Conservation (phyloP, 1,140 invertebrate genomes). For the Zaprionus davidi region DNA sequence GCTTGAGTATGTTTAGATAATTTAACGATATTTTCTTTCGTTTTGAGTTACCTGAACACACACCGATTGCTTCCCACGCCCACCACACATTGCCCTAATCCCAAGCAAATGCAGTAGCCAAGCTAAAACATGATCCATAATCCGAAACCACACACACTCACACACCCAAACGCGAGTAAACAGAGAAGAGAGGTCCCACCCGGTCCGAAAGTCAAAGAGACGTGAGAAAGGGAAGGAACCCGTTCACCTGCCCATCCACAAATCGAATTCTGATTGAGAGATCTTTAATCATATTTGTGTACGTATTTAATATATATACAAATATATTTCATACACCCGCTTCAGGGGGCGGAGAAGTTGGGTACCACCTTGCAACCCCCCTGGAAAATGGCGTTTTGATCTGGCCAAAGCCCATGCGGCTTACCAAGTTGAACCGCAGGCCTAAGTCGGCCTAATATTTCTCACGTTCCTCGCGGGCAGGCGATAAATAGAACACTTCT, state of each 20-base stretch:
- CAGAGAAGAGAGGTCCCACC: conserved; percentile 10
- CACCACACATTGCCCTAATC: conserved; percentile 20
- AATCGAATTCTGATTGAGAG: conserved; percentile 52
- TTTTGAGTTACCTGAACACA: conserved; percentile 17
- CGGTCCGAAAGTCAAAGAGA: not conserved
- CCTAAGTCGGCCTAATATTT: conserved; percentile 76
- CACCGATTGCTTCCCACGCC: conserved; percentile 45
- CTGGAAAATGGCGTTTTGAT: conserved; percentile 68
- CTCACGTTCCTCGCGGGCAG: conserved; percentile 64
- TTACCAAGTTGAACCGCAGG: conserved; percentile 72
- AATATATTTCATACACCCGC: not conserved
- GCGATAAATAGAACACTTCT: conserved; percentile 56
- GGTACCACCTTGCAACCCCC: conserved; percentile 34
- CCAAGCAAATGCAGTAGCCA: conserved; percentile 60
- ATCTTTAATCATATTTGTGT: conserved; percentile 38
- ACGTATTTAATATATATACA: conserved; percentile 43
- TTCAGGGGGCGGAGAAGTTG: not conserved
- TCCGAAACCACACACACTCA: conserved; percentile 48
- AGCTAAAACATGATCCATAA: conserved; percentile 59
- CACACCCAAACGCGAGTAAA: conserved; percentile 26
- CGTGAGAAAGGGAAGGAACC: conserved; percentile 52
- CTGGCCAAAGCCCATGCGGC: conserved; percentile 54
- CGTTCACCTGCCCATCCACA: conserved; percentile 54
- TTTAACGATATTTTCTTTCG: not conserved
- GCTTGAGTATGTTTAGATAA: not conserved